Evolutionary conservation across 2,888 invertebrate species (phyloP), one percentile per base, ranked within the genome.

Genomic region (Amorpha juglandis): DNA sequence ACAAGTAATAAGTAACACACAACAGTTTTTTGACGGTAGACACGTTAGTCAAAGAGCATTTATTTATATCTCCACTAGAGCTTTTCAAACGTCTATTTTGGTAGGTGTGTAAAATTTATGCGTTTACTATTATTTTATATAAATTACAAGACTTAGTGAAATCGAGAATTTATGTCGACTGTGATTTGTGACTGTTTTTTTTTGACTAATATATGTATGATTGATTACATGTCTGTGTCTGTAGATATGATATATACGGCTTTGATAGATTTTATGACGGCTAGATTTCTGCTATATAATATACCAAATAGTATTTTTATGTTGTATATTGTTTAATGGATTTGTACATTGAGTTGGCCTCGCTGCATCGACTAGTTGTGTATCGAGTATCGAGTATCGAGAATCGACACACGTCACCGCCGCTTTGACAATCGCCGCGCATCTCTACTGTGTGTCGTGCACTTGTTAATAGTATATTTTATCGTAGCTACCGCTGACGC

Each of bases 231-330:
- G 87, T 86, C 80, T 86, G 86, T 88, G 90, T 89, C 88, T 82
- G 83, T 90, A 88, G 87, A 86, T 89, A 81, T 83, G 75, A 78
- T 82, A 78, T 82, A 87, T 82, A 88, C 82, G 78, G 91, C 90
- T 91, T 91, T 86, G 88, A 90, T 91, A 91, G 90, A 83, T 86
- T 90, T 87, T 90, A 89, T 87, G 92, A 90, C 87, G 87, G 90
- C 91, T 92, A 91, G 91, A 89, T 88, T 85, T 90, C 90, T 89
- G 91, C 91, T 91, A 90, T 91, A 91, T 91, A 85, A 86, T 90
- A 89, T 92, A 92, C 93, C 93, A 93, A 93, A 93, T 92, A 92
- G 92, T 93, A 92, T 93, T 92, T 92, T 92, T 92, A 92, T 87
- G 90, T 91, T 92, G 87, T 91, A 88, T 91, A 89, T 90, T 89